Base-by-base conservation (phyloP, 2,797 vertebrate genomes). In the Orientallactaga sibirica region DNA sequence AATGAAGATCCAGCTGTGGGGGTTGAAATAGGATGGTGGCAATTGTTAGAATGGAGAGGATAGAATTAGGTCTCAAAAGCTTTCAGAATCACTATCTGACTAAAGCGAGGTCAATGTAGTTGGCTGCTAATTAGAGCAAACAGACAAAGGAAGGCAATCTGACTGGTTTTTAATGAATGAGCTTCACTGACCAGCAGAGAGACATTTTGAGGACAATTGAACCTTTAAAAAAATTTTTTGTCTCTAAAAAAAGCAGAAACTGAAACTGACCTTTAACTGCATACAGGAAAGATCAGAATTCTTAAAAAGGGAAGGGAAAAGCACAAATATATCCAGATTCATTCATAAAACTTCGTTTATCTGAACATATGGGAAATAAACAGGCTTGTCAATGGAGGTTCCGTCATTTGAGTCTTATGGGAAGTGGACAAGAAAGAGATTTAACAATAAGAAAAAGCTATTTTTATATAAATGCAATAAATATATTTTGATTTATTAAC, bases 61-160 rank as follows among this genome's bases (percentile, higher is more conserved):
- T 84, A 97, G 92, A 97, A 97, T 98, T 94, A 89, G 93, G 70
- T 97, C 97, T 96, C 95, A 75, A 95, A 98, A 97, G 97, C 97
- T 97, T 91, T 98, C 96, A 94, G 88, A 97, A 96, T 97, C 95
- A 94, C 96, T 97, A 86, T 97, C 96, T 97, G 96, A 97, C 97
- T 91, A 97, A 98, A 97, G 29, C 81, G 96, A 97, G 97, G 98
- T 97, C 92, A 95, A 76, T 97, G 92, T 0, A 0, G 52, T 96
- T 93, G 79, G 91, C 76, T 97, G 90, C 93, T 98, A 98, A 98
- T 98, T 97, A 98, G 98, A 97, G 95, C 25, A 97, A 97, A 97
- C 87, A 98, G 94, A 96, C 88, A 96, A 97, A 97, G 85, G 91
- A 97, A 96, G 33, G 22, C 93, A 97, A 97, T 95, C 77, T 58